Base-by-base conservation (phyloP, 1,140 invertebrate species). In the Atopsyche davidsoni region DNA sequence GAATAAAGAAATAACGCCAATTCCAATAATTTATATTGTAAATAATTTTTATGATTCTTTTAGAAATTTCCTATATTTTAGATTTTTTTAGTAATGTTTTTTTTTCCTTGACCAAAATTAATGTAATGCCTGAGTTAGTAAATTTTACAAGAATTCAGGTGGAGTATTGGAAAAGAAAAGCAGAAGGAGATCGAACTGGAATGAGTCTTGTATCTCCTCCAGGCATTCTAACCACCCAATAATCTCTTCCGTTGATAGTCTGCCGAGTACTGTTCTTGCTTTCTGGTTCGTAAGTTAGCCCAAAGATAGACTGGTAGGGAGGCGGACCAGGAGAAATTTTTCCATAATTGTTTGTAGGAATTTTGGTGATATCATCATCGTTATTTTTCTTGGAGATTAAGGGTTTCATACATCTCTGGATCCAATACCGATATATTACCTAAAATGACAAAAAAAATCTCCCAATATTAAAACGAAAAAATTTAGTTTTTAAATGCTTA, bases 191-290 rank as follows among this genome's bases (percentile, higher is more conserved):
- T 57, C 83, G 67, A 0, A 83, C 73, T 1, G 85, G 85, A 49
- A 87, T 78, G 18, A 87, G 68, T 53, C 78, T 75, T 7, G 68
- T 79, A 14, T 77, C 75, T 0, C 82, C 82, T 34, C 72, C 68
- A 1, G 68, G 63, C 18, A 75, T 73, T 4, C 75, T 73, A 16
- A 81, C 68, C 0, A 86, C 75, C 60, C 80, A 83, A 68, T 87
- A 87, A 59, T 86, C 81, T 41, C 83, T 71, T 1, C 85, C 85
- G 56, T 88, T 87, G n/a, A 87, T 80, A 10, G 76, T 66, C 45
- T 76, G 73, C 45, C 66, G 75, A 3, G 68, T 71, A 2, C 76
- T 72, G 18, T 76, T 71, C 14, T 76, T 67, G 31, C 66, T 68
- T 23, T 69, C 63, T 34, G 62, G 66, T 25, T 67, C 64, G 53